Evolutionary conservation across 2,113 vertebrate species (phyloP).

Genomic region (Eudyptes chrysolophus): DNA sequence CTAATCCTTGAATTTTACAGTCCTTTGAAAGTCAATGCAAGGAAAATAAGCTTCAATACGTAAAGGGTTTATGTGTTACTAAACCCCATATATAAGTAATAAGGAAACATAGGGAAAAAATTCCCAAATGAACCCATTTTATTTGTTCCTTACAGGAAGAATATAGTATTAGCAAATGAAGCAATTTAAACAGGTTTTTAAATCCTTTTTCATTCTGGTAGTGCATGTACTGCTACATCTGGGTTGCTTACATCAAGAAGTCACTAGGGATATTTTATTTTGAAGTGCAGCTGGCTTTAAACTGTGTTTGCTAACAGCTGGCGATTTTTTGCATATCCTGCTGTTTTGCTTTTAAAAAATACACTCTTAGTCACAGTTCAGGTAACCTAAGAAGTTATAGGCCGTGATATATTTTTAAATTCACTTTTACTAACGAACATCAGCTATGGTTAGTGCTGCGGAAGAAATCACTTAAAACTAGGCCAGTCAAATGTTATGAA

Average conservation of each 20-base stretch:
- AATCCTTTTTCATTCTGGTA: background rate
- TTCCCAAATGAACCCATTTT: background rate
- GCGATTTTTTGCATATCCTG: background rate
- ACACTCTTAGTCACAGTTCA: background rate
- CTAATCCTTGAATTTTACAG: constrained; percentile 57
- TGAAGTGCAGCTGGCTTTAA: constrained; percentile 29
- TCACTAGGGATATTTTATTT: constrained; percentile 51
- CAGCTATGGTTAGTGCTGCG: constrained; percentile 23
- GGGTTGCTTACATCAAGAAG: constrained; percentile 29
- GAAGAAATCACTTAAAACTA: constrained; percentile 50
- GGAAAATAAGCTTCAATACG: constrained; percentile 37
- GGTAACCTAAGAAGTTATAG: background rate
- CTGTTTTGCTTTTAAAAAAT: background rate
- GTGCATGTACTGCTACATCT: background rate
- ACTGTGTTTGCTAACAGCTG: constrained; percentile 48
- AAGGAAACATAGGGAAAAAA: background rate
- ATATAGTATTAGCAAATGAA: background rate
- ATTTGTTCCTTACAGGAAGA: background rate
- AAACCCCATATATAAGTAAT: background rate
- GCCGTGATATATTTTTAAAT: background rate
- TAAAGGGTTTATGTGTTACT: constrained; percentile 8
- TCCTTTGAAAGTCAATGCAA: constrained; percentile 43
- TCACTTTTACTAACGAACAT: constrained; percentile 45
- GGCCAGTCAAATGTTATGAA: constrained; percentile 48
- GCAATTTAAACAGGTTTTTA: background rate